Base-by-base conservation (phyloP, 2,888 invertebrate genomes). In the Ethmia dodecea region DNA sequence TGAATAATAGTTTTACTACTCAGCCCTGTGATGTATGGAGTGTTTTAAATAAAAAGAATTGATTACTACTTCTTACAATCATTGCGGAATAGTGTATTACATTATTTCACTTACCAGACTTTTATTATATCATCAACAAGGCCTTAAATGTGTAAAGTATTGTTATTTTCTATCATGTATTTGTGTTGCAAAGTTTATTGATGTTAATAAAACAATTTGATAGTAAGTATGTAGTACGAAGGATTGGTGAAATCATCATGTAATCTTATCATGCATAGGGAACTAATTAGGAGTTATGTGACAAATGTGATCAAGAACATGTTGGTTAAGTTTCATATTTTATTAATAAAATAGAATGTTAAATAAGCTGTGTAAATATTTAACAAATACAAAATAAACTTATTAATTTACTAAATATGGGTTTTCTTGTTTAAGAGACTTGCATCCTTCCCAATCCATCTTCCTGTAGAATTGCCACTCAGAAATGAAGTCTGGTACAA, bases 281-380 rank as follows among this genome's bases (percentile, higher is more conserved):
- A 12, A 44, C 49, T 42, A 52, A 49, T 55, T 69, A 71, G 68
- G 57, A 64, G 58, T 73, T 70, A 71, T 52, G 54, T 66, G 61
- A 65, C 66, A 73, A 78, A 71, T 83, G 83, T 84, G 83, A 83
- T 84, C 66, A 71, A 70, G 67, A 66, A 69, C 56, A 56, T 68
- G 68, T 68, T 77, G 71, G 73, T 79, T 81, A 83, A 79, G 79
- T 81, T 81, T 80, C 68, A 79, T 83, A 83, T 81, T 79, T 74
- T 79, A 79, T 72, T 73, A 69, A 51, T 61, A 63, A 65, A 63
- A 63, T 69, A 71, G 63, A 65, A 63, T 65, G 71, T 76, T 77
- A 67, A 70, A 37, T 77, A 74, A 69, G 70, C 60, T 75, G 74
- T 83, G 83, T 84, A 84, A 73, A 84, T 83, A 84, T 78, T 78